Percentiles rank a stretch among this genome's conserved stretches.
Evolutionary conservation across 2,797 vertebrate species (phyloP).

Genomic region (Clarias laeviceps): DNA sequence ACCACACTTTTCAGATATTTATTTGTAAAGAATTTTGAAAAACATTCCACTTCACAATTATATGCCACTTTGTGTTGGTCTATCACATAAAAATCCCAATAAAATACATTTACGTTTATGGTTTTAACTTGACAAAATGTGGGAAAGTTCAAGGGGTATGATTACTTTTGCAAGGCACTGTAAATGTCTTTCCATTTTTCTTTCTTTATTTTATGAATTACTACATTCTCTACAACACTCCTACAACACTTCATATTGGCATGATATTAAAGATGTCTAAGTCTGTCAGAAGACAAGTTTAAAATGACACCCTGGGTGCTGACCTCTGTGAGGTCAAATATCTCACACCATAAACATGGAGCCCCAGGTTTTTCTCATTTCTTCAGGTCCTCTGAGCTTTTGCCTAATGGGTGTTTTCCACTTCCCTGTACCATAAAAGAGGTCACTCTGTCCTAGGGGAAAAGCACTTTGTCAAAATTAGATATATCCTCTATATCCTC

Average conservation of each 20-base stretch:
- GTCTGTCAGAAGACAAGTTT: constrained; percentile 14
- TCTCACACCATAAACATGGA: constrained; percentile 44
- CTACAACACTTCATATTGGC: constrained; percentile 1
- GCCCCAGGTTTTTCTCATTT: constrained; percentile 42
- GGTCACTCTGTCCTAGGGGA: constrained; percentile 34
- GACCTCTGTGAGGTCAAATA: constrained; percentile 48
- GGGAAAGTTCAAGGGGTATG: too few relatives aligned
- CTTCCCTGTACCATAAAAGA: constrained; percentile 41
- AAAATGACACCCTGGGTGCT: constrained; percentile 17
- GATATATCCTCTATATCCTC: constrained; percentile 27
- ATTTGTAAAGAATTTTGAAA: too few relatives aligned
- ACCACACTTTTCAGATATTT: too few relatives aligned
- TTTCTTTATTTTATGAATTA: constrained; percentile 11
- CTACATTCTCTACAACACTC: background rate
- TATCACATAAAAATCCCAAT: too few relatives aligned
- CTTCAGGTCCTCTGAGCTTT: constrained; percentile 30
- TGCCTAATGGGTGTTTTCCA: constrained; percentile 31
- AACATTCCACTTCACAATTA: too few relatives aligned
- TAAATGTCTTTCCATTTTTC: constrained; percentile 1
- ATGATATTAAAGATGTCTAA: constrained; percentile 16
- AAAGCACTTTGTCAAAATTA: constrained; percentile 27
- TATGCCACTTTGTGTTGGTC: too few relatives aligned
- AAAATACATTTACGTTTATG: too few relatives aligned
- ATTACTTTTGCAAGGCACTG: too few relatives aligned
- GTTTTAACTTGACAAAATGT: too few relatives aligned